Percentiles rank a stretch among this genome's conserved stretches.
Evolutionary conservation across 2,797 vertebrate genomes (phyloP).

Genomic region (Percopsis omiscomaycus): DNA sequence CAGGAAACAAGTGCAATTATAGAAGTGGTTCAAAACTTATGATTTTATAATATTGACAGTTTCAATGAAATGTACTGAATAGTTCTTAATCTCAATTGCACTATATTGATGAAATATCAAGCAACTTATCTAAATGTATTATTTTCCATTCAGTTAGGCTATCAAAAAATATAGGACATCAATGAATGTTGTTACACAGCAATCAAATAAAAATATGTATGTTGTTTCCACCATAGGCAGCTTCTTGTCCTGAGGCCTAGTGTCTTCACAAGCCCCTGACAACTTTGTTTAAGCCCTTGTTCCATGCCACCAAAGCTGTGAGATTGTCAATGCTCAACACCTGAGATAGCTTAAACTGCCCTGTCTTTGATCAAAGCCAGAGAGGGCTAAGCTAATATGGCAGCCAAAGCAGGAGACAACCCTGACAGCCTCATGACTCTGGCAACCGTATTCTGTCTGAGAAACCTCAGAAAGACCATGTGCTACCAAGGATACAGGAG

Average conservation of each 20-base stretch:
- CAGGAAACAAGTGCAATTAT: too few relatives aligned
- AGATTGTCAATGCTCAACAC: conserved; percentile 1
- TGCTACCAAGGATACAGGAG: conserved; percentile 89
- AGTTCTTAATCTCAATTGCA: too few relatives aligned
- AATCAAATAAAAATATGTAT: background rate
- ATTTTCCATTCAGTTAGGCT: background rate
- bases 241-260: background rate
- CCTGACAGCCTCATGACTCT: conserved; percentile 92
- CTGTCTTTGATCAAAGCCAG: conserved; percentile 48
- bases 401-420: conserved; percentile 89
- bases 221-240: background rate
- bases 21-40: too few relatives aligned
- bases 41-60: background rate
- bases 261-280: background rate
- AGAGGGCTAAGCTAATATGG: conserved; percentile 78
- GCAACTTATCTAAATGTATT: background rate
- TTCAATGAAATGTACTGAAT: background rate
- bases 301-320: conserved; percentile 17
- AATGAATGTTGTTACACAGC: too few relatives aligned
- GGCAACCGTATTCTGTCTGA: conserved; percentile 91
- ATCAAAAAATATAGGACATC: too few relatives aligned
- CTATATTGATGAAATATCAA: background rate
- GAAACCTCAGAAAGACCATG: conserved; percentile 91
- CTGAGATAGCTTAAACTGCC: conserved; percentile 49
- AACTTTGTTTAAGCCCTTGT: background rate